Percentiles rank a stretch among this genome's conserved stretches.
Evolutionary conservation across 1,140 invertebrate genomes (phyloP).

Genomic region (Coenobita brevimanus): DNA sequence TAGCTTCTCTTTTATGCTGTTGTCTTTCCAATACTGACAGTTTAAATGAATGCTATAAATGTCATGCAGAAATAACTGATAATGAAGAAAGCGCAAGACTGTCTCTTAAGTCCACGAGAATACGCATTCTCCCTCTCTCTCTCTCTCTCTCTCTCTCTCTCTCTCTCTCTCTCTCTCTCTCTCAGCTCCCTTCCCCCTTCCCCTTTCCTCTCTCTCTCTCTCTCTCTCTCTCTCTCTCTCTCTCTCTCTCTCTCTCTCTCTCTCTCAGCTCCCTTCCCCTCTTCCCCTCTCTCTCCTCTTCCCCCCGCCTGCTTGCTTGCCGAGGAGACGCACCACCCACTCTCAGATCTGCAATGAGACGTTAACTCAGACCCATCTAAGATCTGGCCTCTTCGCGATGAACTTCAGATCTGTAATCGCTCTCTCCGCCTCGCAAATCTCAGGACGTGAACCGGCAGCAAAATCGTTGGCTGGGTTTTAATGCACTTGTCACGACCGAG

Average conservation of each 20-base stretch:
- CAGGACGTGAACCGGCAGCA: neutral
- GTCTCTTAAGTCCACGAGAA: no score
- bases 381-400: constrained; percentile 30
- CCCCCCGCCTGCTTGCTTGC: neutral
- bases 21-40: no score
- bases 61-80: no score
- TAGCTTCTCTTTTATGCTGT: no score
- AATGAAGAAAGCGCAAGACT: no score
- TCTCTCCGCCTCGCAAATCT: neutral
- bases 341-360: neutral
- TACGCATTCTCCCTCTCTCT: no score
- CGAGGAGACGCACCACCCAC: neutral
- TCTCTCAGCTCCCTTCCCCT: neutral
- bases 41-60: no score
- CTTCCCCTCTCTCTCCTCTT: neutral
- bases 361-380: constrained; percentile 8
- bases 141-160: no score
- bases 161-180: no score
- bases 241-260: neutral
- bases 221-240: neutral
- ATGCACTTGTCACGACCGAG: no score
- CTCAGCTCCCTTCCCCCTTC: neutral
- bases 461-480: neutral
- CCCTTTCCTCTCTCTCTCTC: neutral
- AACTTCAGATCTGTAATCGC: constrained; percentile 35